Conservation (phyloP, 1,140 invertebrate genomes). For the Bombus balteatus region DNA sequence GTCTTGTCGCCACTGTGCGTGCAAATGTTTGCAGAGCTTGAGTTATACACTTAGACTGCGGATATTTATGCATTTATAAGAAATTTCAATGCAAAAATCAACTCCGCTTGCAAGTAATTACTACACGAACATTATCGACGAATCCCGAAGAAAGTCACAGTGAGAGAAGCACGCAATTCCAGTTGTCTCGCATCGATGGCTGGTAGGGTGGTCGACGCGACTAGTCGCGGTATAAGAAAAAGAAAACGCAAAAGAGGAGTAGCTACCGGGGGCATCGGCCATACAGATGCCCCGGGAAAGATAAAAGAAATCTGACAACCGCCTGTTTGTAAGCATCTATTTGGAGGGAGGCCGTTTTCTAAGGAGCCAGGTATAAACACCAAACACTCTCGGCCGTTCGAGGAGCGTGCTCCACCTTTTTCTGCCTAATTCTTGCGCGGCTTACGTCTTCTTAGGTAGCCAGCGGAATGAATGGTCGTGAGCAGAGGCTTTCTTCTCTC, state of each 20-base stretch:
- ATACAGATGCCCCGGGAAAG: slow-evolving; percentile 78
- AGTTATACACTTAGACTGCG: too few species aligned
- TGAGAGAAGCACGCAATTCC: slow-evolving; percentile 3
- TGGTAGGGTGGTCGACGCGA: background rate
- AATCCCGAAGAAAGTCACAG: background rate
- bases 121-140: background rate
- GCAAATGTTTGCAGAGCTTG: too few species aligned
- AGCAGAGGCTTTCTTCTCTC: slow-evolving; percentile 38
- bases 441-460: slow-evolving; percentile 57
- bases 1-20: too few species aligned
- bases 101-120: background rate
- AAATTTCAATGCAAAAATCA: too few species aligned
- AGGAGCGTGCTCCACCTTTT: slow-evolving; percentile 66
- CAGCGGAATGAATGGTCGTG: slow-evolving; percentile 41
- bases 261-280: slow-evolving; percentile 62
- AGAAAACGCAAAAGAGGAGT: slow-evolving; percentile 48
- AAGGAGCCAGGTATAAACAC: slow-evolving; percentile 77
- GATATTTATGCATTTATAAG: too few species aligned
- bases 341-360: slow-evolving; percentile 54
- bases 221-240: slow-evolving; percentile 43
- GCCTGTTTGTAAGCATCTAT: slow-evolving; percentile 79
- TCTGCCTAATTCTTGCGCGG: slow-evolving; percentile 69
- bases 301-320: slow-evolving; percentile 83
- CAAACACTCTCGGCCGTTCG: slow-evolving; percentile 62
- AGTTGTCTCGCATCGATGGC: slow-evolving; percentile 45